A percentile compares a stretch with the other conserved stretches of the same genome.
Evolutionary conservation across 2,888 invertebrate species (phyloP).

Genomic region (Ellobium chinense): DNA sequence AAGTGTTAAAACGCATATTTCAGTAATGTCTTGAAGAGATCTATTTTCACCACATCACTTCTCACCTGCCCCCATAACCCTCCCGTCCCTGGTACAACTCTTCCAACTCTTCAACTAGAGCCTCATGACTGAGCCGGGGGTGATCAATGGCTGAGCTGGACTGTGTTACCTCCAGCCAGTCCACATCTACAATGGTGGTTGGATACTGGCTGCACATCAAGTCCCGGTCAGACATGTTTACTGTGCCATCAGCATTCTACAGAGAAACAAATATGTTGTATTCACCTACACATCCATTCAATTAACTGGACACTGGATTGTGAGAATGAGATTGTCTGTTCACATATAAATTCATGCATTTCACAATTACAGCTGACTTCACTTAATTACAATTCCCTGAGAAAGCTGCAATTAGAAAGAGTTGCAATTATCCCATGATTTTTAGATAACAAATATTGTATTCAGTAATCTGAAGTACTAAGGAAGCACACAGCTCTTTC

Average conservation of each 20-base stretch:
- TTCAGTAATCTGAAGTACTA: no score
- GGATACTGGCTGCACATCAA: constrained; percentile 69
- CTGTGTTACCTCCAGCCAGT: constrained; percentile 66
- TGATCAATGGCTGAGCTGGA: constrained; percentile 54
- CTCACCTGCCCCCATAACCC: constrained; percentile 28
- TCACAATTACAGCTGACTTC: no score
- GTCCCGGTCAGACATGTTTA: constrained; percentile 60
- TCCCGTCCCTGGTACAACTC: constrained; percentile 62
- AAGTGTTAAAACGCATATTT: no score
- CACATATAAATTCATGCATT: no score
- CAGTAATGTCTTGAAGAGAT: not conserved
- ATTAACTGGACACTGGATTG: no score
- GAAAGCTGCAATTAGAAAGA: no score
- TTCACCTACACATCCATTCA: no score
- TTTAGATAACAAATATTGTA: no score
- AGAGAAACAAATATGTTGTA: not conserved
- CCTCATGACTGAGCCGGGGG: constrained; percentile 55
- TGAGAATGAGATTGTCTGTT: no score
- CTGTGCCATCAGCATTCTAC: constrained; percentile 53
- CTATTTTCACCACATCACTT: not conserved
- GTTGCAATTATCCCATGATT: no score
- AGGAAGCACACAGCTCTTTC: no score
- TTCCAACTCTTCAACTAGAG: constrained; percentile 66
- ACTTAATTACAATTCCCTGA: no score
- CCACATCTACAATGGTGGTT: constrained; percentile 71